A percentile compares a stretch with the other conserved stretches of the same genome.
Evolutionary conservation across 23 tunicate species (phyloP).

Genomic region (Diplosoma virens): DNA sequence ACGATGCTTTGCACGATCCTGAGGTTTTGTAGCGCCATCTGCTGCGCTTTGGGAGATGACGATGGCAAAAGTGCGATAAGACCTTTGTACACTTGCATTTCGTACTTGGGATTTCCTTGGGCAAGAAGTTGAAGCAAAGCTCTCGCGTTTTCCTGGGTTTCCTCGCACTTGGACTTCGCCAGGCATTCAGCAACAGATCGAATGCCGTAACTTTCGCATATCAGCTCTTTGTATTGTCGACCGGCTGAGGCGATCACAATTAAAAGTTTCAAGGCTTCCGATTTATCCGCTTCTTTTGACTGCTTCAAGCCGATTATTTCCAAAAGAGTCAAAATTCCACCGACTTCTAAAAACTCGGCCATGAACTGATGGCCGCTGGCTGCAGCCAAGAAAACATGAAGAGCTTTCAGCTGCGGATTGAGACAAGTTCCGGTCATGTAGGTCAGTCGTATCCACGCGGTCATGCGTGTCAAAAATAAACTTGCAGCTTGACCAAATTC

Average conservation of each 20-base stretch:
- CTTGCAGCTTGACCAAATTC: constrained; percentile 87
- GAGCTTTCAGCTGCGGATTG: constrained; percentile 64
- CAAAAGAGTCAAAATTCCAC: constrained; percentile 88
- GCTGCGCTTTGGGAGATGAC: constrained; percentile 95
- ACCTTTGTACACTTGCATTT: constrained; percentile 89
- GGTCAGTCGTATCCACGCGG: constrained; percentile 88
- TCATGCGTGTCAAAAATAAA: constrained; percentile 70
- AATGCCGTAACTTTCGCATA: constrained; percentile 91
- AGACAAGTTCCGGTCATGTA: constrained; percentile 76
- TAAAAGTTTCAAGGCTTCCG: constrained; percentile 57
- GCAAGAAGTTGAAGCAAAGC: constrained; percentile 65
- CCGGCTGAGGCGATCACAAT: constrained; percentile 74
- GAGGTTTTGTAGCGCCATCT: constrained; percentile 83
- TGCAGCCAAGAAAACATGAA: constrained; percentile 71
- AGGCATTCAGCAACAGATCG: constrained; percentile 92
- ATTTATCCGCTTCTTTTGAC: constrained; percentile 59
- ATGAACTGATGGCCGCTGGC: constrained; percentile 88
- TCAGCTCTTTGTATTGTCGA: constrained; percentile 88
- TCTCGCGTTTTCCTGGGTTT: constrained; percentile 62
- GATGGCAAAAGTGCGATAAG: constrained; percentile 91
- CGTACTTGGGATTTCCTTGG: constrained; percentile 92
- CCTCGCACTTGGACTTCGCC: constrained; percentile 75
- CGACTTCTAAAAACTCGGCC: constrained; percentile 95
- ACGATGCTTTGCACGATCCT: constrained; percentile 76
- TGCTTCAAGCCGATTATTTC: constrained; percentile 85